Conservation (phyloP, 2,888 invertebrate genomes). For the Phyllotreta striolata region DNA sequence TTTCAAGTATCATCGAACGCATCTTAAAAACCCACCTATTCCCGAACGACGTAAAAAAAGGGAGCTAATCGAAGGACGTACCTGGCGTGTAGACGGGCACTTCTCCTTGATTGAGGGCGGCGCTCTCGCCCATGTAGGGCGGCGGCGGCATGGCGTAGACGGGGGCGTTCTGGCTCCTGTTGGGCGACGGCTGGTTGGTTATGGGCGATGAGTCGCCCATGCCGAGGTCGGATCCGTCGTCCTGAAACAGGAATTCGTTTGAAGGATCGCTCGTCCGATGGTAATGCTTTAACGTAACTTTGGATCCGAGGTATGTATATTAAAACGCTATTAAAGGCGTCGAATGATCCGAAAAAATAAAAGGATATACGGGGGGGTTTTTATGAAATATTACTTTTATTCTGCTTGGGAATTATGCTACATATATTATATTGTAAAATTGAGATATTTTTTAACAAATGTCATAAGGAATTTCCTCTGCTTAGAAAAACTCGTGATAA, state of each 20-base stretch:
- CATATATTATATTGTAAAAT: too few species aligned
- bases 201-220: slow-evolving; percentile 60
- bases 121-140: slow-evolving; percentile 70
- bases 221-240: slow-evolving; percentile 57
- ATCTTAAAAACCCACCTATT: too few species aligned
- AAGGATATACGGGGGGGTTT: too few species aligned
- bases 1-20: too few species aligned
- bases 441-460: too few species aligned
- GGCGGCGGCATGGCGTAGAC: slow-evolving; percentile 69
- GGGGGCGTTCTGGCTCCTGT: slow-evolving; percentile 62
- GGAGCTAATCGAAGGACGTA: too few species aligned
- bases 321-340: not conserved
- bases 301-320: not conserved
- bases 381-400: too few species aligned
- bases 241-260: slow-evolving; percentile 49
- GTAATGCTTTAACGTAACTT: slow-evolving; percentile 3
- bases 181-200: slow-evolving; percentile 63
- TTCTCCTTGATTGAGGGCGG: slow-evolving; percentile 70
- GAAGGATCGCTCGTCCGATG: not conserved
- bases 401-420: too few species aligned
- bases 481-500: too few species aligned
- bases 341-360: too few species aligned
- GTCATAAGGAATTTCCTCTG: too few species aligned
- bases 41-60: too few species aligned
- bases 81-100: slow-evolving; percentile 64